Conservation (phyloP, 2,888 invertebrate genomes). For the Cosmia trapezina region DNA sequence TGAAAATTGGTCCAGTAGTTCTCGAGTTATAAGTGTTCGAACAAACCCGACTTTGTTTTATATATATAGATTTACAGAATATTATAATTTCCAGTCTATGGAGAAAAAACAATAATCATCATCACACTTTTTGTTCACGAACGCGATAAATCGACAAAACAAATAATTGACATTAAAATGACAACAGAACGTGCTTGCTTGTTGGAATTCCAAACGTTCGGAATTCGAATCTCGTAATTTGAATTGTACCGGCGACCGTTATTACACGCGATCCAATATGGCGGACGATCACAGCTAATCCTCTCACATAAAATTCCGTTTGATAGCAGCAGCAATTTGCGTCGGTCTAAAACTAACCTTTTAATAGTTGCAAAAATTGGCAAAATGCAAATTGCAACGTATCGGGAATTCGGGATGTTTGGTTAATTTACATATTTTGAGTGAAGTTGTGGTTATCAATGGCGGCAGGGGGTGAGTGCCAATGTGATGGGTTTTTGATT, state of each 20-base stretch:
- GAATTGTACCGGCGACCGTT: slow-evolving; percentile 17
- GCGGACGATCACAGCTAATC: slow-evolving; percentile 10
- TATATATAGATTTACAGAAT: not conserved
- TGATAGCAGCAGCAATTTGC: slow-evolving; percentile 39
- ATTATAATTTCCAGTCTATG: not conserved
- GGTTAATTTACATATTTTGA: slow-evolving; percentile 37
- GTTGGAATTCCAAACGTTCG: slow-evolving; percentile 6
- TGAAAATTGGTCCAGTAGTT: no score
- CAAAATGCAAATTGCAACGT: slow-evolving; percentile 31
- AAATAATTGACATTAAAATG: slow-evolving; percentile 15
- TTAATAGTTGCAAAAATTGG: slow-evolving; percentile 43
- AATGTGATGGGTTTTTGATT: not conserved
- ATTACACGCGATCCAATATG: slow-evolving; percentile 9
- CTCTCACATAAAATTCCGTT: slow-evolving; percentile 54
- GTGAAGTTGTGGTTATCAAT: slow-evolving; percentile 10
- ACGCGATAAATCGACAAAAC: not conserved
- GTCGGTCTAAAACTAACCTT: slow-evolving; percentile 44
- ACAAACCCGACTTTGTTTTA: no score
- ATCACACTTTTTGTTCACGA: not conserved
- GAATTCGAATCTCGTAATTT: slow-evolving; percentile 34
- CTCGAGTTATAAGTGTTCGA: no score
- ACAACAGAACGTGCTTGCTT: slow-evolving; percentile 7
- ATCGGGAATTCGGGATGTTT: slow-evolving; percentile 25
- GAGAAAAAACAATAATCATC: no score
- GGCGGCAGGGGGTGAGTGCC: not conserved